Evolutionary conservation across 1,140 invertebrate species (phyloP).

Genomic region (Saccostrea echinata): DNA sequence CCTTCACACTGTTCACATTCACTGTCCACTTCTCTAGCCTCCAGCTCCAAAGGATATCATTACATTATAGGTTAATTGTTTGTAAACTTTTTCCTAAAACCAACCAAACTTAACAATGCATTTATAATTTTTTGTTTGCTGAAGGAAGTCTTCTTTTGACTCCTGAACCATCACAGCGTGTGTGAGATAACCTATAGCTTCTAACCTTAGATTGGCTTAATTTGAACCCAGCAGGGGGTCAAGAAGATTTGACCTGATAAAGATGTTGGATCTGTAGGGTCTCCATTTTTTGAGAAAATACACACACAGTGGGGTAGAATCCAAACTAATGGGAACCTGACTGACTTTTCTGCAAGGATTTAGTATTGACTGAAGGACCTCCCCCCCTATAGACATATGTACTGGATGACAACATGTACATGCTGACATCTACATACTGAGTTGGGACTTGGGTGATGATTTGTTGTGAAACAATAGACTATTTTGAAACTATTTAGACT

Average conservation of each 20-base stretch:
- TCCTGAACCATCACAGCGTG: no score
- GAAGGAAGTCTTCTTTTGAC: background rate
- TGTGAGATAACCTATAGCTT: background rate
- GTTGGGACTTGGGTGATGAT: background rate
- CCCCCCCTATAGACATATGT: background rate
- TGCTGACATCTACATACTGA: background rate
- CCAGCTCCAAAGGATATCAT: background rate
- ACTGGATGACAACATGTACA: background rate
- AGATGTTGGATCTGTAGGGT: background rate
- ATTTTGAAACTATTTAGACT: background rate
- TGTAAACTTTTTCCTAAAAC: background rate
- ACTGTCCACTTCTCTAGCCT: background rate
- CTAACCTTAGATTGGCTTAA: conserved; percentile 3
- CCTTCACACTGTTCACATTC: background rate
- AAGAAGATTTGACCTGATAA: background rate
- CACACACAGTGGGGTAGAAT: conserved; percentile 9
- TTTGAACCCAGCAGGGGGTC: conserved; percentile 10
- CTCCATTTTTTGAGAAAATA: conserved; percentile 4
- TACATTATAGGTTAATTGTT: background rate
- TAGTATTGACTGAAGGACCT: background rate
- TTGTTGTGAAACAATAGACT: background rate
- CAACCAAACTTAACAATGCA: background rate
- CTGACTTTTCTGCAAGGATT: background rate
- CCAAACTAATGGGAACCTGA: background rate
- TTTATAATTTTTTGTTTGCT: background rate